Percentiles rank a stretch among this genome's conserved stretches.
Conservation (phyloP, 2,888 invertebrate genomes). For the Synergus gifuensis region DNA sequence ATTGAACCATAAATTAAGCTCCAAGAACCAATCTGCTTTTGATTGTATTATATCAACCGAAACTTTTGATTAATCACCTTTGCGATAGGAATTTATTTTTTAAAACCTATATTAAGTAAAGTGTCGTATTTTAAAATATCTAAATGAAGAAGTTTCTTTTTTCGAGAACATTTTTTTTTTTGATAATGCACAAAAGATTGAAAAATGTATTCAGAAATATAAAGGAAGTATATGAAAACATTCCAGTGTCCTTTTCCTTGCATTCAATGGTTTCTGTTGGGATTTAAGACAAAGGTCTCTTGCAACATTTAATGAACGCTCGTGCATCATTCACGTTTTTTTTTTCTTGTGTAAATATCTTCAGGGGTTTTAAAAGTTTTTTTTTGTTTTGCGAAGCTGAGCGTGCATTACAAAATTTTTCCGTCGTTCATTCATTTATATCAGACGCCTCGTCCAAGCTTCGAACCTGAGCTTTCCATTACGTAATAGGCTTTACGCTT, state of each 20-base stretch:
- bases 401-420: not conserved
- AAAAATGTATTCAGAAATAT: not conserved
- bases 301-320: not conserved
- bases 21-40: not conserved
- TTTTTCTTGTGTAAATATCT: not conserved
- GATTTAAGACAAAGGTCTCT: not conserved
- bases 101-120: not conserved
- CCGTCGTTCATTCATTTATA: not conserved
- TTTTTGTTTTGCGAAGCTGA: not conserved
- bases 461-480: conserved; percentile 43
- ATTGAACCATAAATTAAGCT: not conserved
- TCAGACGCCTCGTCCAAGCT: not conserved
- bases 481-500: conserved; percentile 51
- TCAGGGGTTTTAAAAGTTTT: not conserved
- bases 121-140: not conserved
- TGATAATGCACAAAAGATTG: not conserved
- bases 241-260: not conserved
- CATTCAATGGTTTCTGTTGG: not conserved
- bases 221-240: not conserved
- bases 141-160: not conserved
- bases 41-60: not conserved
- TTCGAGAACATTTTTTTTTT: not conserved
- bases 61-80: not conserved
- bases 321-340: not conserved
- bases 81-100: not conserved